Evolutionary conservation across 2,797 vertebrate genomes (phyloP).

Genomic region (Threskiornis aethiopicus): DNA sequence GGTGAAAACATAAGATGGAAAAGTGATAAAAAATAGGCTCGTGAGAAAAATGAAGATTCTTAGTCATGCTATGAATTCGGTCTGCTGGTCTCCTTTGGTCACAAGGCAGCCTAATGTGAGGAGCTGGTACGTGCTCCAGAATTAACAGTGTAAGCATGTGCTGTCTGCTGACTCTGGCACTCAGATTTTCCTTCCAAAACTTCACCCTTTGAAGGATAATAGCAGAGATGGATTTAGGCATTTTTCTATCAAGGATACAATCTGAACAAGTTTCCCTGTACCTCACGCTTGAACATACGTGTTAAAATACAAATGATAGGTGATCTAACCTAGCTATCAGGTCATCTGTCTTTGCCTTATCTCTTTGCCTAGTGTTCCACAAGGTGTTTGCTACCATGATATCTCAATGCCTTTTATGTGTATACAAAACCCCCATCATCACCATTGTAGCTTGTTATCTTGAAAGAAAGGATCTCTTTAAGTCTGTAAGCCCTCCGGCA

Average conservation of each 20-base stretch:
- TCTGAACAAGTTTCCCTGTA: not conserved
- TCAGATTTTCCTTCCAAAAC: not conserved
- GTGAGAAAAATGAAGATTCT: not conserved
- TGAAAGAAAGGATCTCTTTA: constrained; percentile 1
- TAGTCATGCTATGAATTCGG: not conserved
- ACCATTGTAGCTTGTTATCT: not conserved
- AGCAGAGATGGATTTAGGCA: not conserved
- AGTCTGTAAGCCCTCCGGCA: not conserved
- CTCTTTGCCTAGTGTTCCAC: not conserved
- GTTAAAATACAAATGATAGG: not conserved
- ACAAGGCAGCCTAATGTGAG: not conserved
- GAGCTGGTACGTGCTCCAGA: not conserved
- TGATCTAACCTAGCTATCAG: not conserved
- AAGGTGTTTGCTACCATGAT: not conserved
- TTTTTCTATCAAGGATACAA: not conserved
- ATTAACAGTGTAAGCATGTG: not conserved
- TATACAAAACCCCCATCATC: not conserved
- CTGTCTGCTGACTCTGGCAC: not conserved
- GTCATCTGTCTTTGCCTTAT: not conserved
- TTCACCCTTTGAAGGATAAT: not conserved
- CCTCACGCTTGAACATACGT: not conserved
- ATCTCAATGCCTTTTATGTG: not conserved
- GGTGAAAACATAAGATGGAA: not conserved
- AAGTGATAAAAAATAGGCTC: not conserved
- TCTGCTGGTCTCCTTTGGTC: not conserved